phyloP scores from a whole-genome alignment of 2,113 vertebrate genomes.

The Telmatochromis sp. region DNA sequence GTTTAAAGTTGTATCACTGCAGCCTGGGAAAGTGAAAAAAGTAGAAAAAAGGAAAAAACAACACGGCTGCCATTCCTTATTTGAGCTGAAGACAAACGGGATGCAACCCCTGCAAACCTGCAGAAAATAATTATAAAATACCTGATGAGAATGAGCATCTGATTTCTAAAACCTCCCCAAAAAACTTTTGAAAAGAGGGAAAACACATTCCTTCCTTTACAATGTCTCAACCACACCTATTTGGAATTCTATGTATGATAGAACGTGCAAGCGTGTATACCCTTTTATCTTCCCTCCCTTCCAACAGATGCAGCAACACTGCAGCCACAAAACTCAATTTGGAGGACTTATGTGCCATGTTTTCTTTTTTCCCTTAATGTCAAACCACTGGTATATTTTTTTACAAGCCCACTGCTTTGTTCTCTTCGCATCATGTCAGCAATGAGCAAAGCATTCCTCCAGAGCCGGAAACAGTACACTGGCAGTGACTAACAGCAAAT shows the following conservation, averaged over 20 bases:
- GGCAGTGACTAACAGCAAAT: conserved; percentile 62
- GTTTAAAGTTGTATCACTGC: conserved; percentile 8
- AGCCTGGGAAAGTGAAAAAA: background rate
- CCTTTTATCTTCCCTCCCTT: conserved; percentile 4
- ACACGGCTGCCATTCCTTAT: background rate
- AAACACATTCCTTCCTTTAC: conserved; percentile 1
- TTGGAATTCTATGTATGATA: background rate
- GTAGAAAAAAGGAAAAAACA: background rate
- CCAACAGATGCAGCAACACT: background rate
- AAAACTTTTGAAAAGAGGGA: background rate
- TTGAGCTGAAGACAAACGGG: background rate
- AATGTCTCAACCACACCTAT: conserved; percentile 20
- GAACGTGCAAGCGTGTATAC: conserved; percentile 2
- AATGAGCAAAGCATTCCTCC: conserved; percentile 53
- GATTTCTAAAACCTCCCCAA: background rate
- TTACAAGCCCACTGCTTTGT: conserved; percentile 21
- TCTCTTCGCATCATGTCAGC: conserved; percentile 53
- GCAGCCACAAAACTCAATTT: background rate
- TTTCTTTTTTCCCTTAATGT: background rate
- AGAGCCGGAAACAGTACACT: conserved; percentile 61
- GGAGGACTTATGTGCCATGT: background rate
- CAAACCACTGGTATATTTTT: conserved; percentile 3
- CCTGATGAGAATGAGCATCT: background rate
- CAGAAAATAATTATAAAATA: background rate
- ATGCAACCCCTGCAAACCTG: background rate